Conservation (phyloP, 92 coral and sea anemone species). For the Pocillopora grandis region DNA sequence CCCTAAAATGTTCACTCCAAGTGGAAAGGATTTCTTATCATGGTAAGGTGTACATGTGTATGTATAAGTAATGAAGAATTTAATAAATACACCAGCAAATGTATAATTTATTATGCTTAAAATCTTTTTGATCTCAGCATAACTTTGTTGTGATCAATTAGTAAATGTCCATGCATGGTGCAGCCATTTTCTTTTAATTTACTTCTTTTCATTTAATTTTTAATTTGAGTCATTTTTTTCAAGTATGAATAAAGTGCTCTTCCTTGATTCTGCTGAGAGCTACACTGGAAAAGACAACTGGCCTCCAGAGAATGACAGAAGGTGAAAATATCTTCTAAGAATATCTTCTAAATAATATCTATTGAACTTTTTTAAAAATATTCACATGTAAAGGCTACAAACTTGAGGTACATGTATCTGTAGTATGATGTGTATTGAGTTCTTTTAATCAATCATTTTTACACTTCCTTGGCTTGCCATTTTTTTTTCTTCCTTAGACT, state of each 20-base stretch:
- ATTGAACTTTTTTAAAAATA: too few species aligned
- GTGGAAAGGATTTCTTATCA: conserved; percentile 75
- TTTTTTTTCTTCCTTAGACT: too few species aligned
- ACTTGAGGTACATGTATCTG: too few species aligned
- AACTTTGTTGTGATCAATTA: neutral
- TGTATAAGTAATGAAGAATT: too few species aligned
- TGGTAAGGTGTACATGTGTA: conserved; percentile 60
- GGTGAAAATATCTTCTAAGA: conserved; percentile 34
- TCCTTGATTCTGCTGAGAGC: conserved; percentile 81
- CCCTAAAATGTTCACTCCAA: conserved; percentile 90
- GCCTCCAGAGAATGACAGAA: conserved; percentile 92
- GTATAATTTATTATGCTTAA: too few species aligned
- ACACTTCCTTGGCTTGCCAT: too few species aligned
- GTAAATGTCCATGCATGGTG: neutral
- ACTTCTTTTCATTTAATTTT: neutral
- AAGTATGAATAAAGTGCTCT: conserved; percentile 90
- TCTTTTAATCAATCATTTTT: too few species aligned
- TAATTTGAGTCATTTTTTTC: neutral
- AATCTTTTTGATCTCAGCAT: too few species aligned
- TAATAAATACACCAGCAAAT: too few species aligned
- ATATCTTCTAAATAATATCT: too few species aligned
- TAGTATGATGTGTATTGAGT: too few species aligned
- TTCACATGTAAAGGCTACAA: too few species aligned
- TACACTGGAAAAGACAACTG: conserved; percentile 89
- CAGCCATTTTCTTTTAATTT: neutral